Evolutionary conservation across 2,888 invertebrate species (phyloP).

Genomic region (Coremacera marginata): DNA sequence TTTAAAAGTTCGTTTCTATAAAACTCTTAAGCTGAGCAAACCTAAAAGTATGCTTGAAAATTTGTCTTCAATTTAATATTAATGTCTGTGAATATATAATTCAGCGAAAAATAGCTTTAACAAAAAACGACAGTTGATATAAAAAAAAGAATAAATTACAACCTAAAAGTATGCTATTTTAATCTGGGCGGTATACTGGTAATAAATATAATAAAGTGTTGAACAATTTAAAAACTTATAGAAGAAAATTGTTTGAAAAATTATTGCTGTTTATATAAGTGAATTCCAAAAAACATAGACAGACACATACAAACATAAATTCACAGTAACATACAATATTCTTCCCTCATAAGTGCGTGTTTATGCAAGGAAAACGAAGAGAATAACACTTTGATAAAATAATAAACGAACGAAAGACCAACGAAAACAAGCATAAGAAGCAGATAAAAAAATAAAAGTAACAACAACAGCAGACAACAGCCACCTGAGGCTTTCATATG

Average conservation of each 20-base stretch:
- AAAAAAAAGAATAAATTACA: not conserved
- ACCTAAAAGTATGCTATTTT: not conserved
- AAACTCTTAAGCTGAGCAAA: not conserved
- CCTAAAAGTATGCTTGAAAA: not conserved
- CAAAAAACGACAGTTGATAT: not conserved
- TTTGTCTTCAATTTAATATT: not conserved
- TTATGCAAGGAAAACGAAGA: not conserved
- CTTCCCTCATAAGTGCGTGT: not conserved
- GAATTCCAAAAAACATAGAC: not conserved
- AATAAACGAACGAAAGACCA: not conserved
- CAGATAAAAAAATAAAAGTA: conserved; percentile 9
- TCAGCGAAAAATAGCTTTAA: not conserved
- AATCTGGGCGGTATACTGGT: not conserved
- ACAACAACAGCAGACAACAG: conserved; percentile 28
- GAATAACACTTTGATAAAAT: not conserved
- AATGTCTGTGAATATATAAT: too few relatives aligned
- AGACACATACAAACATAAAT: not conserved
- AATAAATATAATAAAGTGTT: not conserved
- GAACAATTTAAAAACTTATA: not conserved
- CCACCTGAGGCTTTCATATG: conserved; percentile 43
- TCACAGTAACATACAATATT: not conserved
- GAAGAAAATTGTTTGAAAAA: not conserved
- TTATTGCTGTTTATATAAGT: not conserved
- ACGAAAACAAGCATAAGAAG: not conserved
- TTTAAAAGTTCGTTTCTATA: not conserved